phyloP scores from a whole-genome alignment of 92 coral and sea anemone genomes.

The Siderastrea radians region DNA sequence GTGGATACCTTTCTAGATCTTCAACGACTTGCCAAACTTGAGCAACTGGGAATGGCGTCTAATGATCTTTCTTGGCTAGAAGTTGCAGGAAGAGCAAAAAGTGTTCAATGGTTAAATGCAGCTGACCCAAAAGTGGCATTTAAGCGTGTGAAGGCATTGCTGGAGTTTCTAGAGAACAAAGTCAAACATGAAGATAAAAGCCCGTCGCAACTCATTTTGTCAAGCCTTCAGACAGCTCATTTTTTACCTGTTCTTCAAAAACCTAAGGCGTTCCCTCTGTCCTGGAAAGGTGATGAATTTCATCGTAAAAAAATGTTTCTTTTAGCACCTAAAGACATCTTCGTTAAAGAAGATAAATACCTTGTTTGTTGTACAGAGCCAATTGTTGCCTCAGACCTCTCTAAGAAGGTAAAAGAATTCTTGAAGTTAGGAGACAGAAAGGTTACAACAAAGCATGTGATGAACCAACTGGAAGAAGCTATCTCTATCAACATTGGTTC shows the following conservation, averaged over 20 bases:
- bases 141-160: slow-evolving; percentile 26
- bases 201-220: not conserved
- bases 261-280: slow-evolving; percentile 40
- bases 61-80: slow-evolving; percentile 78
- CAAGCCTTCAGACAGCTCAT: not conserved
- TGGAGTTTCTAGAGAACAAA: slow-evolving; percentile 45
- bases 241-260: slow-evolving; percentile 51
- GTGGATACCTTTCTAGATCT: slow-evolving; percentile 22
- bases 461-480: slow-evolving; percentile 34
- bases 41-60: slow-evolving; percentile 73
- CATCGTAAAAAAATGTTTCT: not conserved
- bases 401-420: not conserved
- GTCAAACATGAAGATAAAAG: not conserved
- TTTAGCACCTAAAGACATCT: slow-evolving; percentile 37
- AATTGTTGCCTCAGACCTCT: slow-evolving; percentile 24
- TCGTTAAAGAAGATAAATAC: slow-evolving; percentile 4
- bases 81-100: slow-evolving; percentile 71
- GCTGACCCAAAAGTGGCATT: slow-evolving; percentile 40
- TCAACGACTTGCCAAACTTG: slow-evolving; percentile 48
- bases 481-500: slow-evolving; percentile 11
- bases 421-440: slow-evolving; percentile 3
- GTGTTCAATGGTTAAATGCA: slow-evolving; percentile 39
- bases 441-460: slow-evolving; percentile 14
- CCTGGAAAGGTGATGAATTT: slow-evolving; percentile 55
- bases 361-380: slow-evolving; percentile 49